Evolutionary conservation across 2,113 vertebrate genomes (phyloP).

Genomic region (Nothobranchius kuhntae): DNA sequence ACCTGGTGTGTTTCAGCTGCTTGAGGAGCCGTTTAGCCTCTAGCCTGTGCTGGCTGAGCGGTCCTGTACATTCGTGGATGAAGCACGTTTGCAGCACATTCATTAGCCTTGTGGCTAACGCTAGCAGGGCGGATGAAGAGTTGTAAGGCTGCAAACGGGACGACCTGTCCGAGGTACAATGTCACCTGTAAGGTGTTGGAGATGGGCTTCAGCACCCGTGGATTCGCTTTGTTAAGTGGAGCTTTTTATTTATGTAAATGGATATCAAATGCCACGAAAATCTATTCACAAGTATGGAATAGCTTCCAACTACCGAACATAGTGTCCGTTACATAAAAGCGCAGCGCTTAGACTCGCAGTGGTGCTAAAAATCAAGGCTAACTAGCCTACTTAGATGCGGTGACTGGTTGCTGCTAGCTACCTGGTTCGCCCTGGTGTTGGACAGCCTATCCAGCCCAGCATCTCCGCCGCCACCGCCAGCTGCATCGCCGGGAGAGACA

Average conservation of each 20-base stretch:
- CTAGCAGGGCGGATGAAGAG: slow-evolving; percentile 46
- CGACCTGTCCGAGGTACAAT: slow-evolving; percentile 54
- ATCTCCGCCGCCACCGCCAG: slow-evolving; percentile 79
- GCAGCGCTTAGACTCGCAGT: slow-evolving; percentile 41
- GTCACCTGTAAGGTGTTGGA: slow-evolving; percentile 57
- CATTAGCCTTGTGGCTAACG: slow-evolving; percentile 59
- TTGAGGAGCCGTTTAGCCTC: slow-evolving; percentile 23
- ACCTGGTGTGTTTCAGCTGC: slow-evolving; percentile 14
- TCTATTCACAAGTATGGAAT: slow-evolving; percentile 23
- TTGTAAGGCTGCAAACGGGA: slow-evolving; percentile 42
- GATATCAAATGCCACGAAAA: slow-evolving; percentile 35
- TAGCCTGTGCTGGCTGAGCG: slow-evolving; percentile 28
- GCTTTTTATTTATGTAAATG: slow-evolving; percentile 53
- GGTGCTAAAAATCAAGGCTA: slow-evolving; percentile 32
- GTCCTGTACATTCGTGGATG: slow-evolving; percentile 19
- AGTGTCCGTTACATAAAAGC: slow-evolving; percentile 10
- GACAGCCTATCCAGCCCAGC: slow-evolving; percentile 79
- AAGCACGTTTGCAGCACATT: slow-evolving; percentile 65
- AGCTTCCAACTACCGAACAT: slow-evolving; percentile 16
- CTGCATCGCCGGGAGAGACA: slow-evolving; percentile 79
- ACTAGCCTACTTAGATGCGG: slow-evolving; percentile 22
- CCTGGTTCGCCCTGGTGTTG: slow-evolving; percentile 82
- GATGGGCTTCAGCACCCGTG: slow-evolving; percentile 17
- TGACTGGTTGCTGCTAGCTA: slow-evolving; percentile 55
- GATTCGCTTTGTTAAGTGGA: slow-evolving; percentile 19